Evolutionary conservation across 2,113 vertebrate genomes (phyloP).

Genomic region (Camelus dromedarius): DNA sequence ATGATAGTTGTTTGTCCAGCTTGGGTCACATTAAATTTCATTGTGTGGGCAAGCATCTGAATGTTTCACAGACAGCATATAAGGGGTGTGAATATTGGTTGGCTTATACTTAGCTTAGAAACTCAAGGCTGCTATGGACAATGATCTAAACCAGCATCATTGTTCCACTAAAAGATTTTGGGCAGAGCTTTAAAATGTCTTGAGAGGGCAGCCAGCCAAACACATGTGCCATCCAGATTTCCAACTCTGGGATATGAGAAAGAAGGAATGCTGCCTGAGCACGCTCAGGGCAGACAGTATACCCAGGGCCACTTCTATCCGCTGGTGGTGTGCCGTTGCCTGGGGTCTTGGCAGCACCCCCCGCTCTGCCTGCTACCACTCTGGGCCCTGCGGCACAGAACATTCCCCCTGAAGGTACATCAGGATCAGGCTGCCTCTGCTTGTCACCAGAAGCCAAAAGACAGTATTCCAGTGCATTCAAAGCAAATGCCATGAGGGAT

Average conservation of each 20-base stretch:
- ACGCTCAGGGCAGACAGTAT: neutral
- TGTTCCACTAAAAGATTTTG: neutral
- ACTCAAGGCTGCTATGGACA: neutral
- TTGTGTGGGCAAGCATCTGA: neutral
- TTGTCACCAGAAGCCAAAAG: conserved; percentile 43
- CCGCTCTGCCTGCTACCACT: neutral
- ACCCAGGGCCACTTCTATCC: neutral
- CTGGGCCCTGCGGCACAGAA: neutral
- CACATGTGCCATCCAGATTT: conserved; percentile 43
- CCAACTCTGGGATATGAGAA: neutral
- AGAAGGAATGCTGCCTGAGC: neutral
- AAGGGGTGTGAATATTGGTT: conserved; percentile 56
- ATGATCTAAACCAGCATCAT: neutral
- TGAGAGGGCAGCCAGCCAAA: conserved; percentile 35
- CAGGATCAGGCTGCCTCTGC: conserved; percentile 17
- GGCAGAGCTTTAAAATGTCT: conserved; percentile 13
- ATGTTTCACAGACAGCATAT: conserved; percentile 41
- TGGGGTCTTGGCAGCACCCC: neutral
- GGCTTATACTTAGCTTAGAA: conserved; percentile 48
- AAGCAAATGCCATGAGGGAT: neutral
- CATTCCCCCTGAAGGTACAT: neutral
- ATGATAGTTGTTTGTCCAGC: neutral
- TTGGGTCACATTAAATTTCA: conserved; percentile 4
- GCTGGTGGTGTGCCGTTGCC: neutral
- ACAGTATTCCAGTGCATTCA: neutral